Conservation (phyloP, 2,797 vertebrate species). For the Muraenolepis orangiensis region DNA sequence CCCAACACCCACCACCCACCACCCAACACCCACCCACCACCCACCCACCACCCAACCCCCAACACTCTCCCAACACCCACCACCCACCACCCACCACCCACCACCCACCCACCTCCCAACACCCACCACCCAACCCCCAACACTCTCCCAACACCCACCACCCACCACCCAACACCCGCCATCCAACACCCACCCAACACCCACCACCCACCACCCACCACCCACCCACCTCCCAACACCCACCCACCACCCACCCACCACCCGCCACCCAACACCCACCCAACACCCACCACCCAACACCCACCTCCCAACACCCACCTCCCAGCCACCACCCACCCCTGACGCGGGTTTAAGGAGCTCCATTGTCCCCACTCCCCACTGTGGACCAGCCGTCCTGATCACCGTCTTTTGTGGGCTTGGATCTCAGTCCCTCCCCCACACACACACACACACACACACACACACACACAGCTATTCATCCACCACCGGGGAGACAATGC, state of each 20-base stretch:
- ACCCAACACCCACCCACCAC: constrained; percentile 26
- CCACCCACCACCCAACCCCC: neutral
- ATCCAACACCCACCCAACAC: constrained; percentile 27
- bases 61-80: neutral
- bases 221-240: neutral
- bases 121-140: neutral
- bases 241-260: constrained; percentile 45
- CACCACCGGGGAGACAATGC: neutral
- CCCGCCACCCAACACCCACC: constrained; percentile 25
- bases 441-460: neutral
- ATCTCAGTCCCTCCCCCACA: neutral
- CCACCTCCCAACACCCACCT: neutral
- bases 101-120: constrained; percentile 28
- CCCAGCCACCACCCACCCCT: no score
- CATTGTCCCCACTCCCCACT: constrained; percentile 40
- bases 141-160: constrained; percentile 11
- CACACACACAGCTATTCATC: neutral
- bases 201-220: neutral
- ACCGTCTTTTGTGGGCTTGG: constrained; percentile 35
- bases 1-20: constrained; percentile 31
- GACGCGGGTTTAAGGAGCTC: constrained; percentile 42
- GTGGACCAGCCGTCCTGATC: constrained; percentile 56
- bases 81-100: no score
- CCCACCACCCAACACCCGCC: constrained; percentile 42
- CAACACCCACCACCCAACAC: neutral